Base-by-base conservation (phyloP, 1,140 invertebrate species). In the Sycophila sp. region DNA sequence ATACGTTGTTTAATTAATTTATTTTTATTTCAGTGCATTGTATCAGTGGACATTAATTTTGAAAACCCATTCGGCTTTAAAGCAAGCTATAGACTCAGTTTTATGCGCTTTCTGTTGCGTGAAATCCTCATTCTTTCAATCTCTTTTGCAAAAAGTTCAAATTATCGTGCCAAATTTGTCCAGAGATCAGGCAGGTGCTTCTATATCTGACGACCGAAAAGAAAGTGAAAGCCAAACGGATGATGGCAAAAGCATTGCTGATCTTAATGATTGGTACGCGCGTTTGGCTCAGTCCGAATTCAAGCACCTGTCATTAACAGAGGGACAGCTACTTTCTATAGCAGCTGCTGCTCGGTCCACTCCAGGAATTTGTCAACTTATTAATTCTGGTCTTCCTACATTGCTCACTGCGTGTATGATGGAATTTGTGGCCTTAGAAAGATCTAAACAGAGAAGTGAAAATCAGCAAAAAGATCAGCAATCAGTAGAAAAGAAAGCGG, bases 31-130 rank as follows among this genome's bases (percentile, higher is more conserved):
- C 79, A 90, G 89, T 62, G 87, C 89, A 0, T 83, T 96, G 7
- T 94, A 92, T 78, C 87, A 90, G n/a, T 94, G 95, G 92, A 91
- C 93, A 7, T 86, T 89, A 17, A 83, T 87, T 4, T 85, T 94
- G 47, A 88, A 89, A 47, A 88, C 89, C 10, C 88, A 90, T 42
- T 89, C 90, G 26, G 89, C 92, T 1, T 83, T 96, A 42, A 97
- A 96, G 85, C 90, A 91, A 78, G 89, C 94, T 1, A 86, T 96
- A 1, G 93, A 94, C 80, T 88, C 91, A 75, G 88, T 95, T 5
- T 82, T 97, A 13, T 97, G 95, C 78, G 92, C 94, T 1, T 88
- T 96, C 72, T 97, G 94, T 80, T 93, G 92, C 80, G 93, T 95
- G 30, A 89, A 91, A 71, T 92, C 94, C 0, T 89, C 91, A 49